Evolutionary conservation across 1,140 invertebrate genomes (phyloP), one percentile per base, ranked within the genome.

Genomic region (Hetaerina americana): DNA sequence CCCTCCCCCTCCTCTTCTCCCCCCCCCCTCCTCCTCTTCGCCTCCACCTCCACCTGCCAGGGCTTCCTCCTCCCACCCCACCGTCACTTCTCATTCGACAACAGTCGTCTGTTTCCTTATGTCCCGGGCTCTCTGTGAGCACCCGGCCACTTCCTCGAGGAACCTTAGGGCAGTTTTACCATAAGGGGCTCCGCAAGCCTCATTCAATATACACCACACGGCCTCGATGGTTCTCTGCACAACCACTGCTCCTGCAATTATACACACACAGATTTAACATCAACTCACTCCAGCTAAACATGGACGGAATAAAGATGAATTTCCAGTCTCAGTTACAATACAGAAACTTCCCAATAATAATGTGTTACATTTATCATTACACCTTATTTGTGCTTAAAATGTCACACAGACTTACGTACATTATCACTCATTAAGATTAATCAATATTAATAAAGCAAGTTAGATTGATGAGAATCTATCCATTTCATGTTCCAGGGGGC

Each of bases 31-130:
- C 67, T 68, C 67, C 67, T 68, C 67, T 10, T 5, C 26, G 1
- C 27, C 67, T 68, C 27, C 67, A 27, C 67, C 67, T 68, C 67
- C 67, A 68, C 69, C 69, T 57, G 40, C 40, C 40, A 57, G 40
- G 40, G 40, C 40, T 57, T 57, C 40, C 40, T 57, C 40, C 40
- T 57, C 40, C 40, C 40, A 57, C 40, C 40, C 1, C 40, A 72
- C 72, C 49, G 8, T 27, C 25, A 18, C 27, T 71, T 72, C 70
- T 72, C 28, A 25, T 72, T 24, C 71, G n/a, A n/a, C 27, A 71
- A 26, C 67, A 57, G 22, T 25, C 2, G 18, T 29, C 70, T 72
- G 68, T 26, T 71, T 57, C 67, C 71, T 29, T 69, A 18, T 68
- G 26, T 68, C 67, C 67, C 40, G 15, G 40, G 40, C 15, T 12